Evolutionary conservation across 2,113 vertebrate species (phyloP).

Genomic region (Elachura formosa): DNA sequence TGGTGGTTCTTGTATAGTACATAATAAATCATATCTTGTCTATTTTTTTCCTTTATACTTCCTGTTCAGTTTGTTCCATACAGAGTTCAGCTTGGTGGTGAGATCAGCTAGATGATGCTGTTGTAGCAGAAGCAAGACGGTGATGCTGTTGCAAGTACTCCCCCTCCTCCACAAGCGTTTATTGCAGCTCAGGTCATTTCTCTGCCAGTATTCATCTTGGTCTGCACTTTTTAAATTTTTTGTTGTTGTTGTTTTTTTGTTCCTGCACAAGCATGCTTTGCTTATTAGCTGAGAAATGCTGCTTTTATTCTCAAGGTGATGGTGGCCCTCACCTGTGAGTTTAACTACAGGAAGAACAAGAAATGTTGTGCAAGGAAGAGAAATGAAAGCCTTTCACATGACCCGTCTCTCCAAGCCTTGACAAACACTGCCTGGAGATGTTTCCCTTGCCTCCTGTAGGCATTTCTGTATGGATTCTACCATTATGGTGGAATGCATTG

Average conservation of each 20-base stretch:
- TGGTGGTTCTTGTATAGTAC: neutral
- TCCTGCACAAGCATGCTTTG: neutral
- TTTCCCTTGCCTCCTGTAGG: neutral
- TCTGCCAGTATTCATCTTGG: neutral
- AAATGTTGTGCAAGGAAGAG: neutral
- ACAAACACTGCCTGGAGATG: neutral
- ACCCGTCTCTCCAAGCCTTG: neutral
- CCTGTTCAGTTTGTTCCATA: slow-evolving; percentile 59
- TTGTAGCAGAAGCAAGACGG: neutral
- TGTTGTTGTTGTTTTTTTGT: neutral
- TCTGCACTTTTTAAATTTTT: neutral
- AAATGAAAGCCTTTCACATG: neutral
- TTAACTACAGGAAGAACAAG: neutral
- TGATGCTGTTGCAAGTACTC: slow-evolving; percentile 21
- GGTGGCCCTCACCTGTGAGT: neutral
- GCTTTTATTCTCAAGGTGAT: neutral
- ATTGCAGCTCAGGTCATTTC: neutral
- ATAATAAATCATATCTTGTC: slow-evolving; percentile 55
- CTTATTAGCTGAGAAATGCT: neutral
- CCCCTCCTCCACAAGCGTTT: neutral
- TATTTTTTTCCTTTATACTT: slow-evolving; percentile 9
- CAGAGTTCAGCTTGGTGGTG: neutral
- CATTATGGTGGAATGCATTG: neutral
- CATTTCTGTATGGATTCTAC: neutral
- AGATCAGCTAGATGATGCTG: slow-evolving; percentile 57